Conservation (phyloP, 1,140 invertebrate species). For the Augochlora pura region DNA sequence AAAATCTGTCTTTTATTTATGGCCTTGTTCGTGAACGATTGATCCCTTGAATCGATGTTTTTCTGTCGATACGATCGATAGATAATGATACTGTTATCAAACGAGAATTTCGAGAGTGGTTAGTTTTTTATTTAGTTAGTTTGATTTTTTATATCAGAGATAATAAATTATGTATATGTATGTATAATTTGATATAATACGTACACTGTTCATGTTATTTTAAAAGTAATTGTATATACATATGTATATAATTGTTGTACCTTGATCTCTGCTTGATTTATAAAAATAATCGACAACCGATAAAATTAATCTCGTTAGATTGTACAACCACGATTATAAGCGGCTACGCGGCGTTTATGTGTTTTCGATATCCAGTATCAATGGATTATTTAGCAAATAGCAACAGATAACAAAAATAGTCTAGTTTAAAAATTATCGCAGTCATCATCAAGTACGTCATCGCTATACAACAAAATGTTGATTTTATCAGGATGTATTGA, state of each 20-base stretch:
- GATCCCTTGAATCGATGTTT: too few species aligned
- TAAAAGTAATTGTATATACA: too few species aligned
- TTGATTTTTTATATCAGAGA: too few species aligned
- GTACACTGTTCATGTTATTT: too few species aligned
- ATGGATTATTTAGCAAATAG: conserved; percentile 1
- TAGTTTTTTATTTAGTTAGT: too few species aligned
- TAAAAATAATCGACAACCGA: background rate
- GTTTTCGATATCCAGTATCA: background rate
- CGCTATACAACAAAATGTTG: background rate
- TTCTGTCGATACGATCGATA: too few species aligned
- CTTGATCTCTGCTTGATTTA: conserved; percentile 38
- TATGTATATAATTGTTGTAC: background rate
- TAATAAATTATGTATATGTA: too few species aligned
- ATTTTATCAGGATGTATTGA: background rate
- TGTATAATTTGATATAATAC: too few species aligned
- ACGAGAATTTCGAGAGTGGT: too few species aligned
- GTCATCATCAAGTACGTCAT: too few species aligned
- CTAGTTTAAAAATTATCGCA: background rate
- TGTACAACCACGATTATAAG: conserved; percentile 1
- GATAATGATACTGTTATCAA: too few species aligned
- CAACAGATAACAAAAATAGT: conserved; percentile 17
- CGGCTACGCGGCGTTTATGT: background rate
- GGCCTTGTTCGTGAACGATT: background rate
- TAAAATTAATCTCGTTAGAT: conserved; percentile 37
- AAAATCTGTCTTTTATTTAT: background rate